Evolutionary conservation across 2,113 vertebrate genomes (phyloP), one percentile per base, ranked within the genome.

Genomic region (Falco punctatus): DNA sequence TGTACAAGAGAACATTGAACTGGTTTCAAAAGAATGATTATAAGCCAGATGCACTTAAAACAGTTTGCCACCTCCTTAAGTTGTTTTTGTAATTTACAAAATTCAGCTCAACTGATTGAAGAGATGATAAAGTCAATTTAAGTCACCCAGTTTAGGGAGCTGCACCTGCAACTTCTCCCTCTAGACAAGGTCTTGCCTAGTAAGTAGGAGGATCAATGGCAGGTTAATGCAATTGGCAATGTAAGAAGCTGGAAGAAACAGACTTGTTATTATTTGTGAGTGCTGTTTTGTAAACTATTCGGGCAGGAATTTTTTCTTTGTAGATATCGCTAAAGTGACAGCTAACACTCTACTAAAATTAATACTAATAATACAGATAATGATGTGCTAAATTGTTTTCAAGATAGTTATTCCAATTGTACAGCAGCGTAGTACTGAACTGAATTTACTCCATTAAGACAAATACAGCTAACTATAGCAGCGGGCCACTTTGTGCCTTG

Each of bases 91-190:
- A 94, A 96, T 96, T 96, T 96, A 95, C 83, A 86, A 96, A 97
- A 96, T 94, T 93, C 92, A 87, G 90, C 86, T 87, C 4, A 17
- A 57, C 95, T 86, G 95, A 95, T 97, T 81, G 92, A 96, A 87
- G 88, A 91, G 92, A 96, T 95, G 96, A 96, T 97, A 96, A 96
- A 97, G 83, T 92, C 92, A 95, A 94, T 95, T 95, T 94, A 91
- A 96, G 90, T 94, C 69, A 92, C 44, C 65, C 7, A 20, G 88
- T 94, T 94, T 79, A 95, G 86, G 88, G 95, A 95, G 80, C 61
- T 94, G 83, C 88, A 92, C 88, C 88, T 95, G 92, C 69, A 92
- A 86, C 92, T 97, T 84, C 35, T 94, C 80, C 88, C 95, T 93
- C 83, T 87, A 79, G 86, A 96, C 83, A 92, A 94, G 94, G 92